Evolutionary conservation across 1,140 invertebrate genomes (phyloP), one percentile per base, ranked within the genome.

Genomic region (Leucophenga varia): DNA sequence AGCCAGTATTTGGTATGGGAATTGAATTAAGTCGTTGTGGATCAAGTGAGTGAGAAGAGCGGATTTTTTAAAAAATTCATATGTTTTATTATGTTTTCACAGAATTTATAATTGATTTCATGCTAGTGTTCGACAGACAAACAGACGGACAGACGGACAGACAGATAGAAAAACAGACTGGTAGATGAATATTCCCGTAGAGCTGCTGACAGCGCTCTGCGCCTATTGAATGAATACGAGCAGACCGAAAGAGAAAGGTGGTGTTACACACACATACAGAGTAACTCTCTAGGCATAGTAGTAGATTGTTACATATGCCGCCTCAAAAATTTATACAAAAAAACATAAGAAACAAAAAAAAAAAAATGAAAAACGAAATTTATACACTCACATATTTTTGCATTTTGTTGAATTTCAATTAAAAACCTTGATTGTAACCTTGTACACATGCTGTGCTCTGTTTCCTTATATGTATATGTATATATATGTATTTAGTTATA

Each of bases 361-460:
- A 32, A 30, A n/a, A 21, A 32, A 43, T 34, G 32, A 34, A 34
- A 5, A 34, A 9, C 6, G 31, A 34, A 34, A n/a, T 34, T 34
- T 13, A n/a, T 34, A 34, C 31, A 34, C 13, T 34, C 8, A 34
- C 35, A 36, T 51, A 51, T 59, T 63, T 59, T 49, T 41, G 47
- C 54, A 56, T 59, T 67, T 59, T 67, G 56, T 59, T 65, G 59
- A 61, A 63, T 67, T 67, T 67, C 59, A 67, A 67, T 67, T 67
- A 67, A 67, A 67, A 67, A 50, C 59, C 59, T 67, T 67, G 63
- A 64, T 61, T 64, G 61, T 52, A 58, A 47, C 49, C 55, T 60
- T 60, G 49, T 65, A 46, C 47, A 61, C 59, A 59, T 50, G 55
- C 52, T 67, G 58, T 52, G 57, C 12, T 5, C 6, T n/a, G 4